Percentiles rank a stretch among this genome's conserved stretches.
Evolutionary conservation across 2,888 invertebrate genomes (phyloP).

Genomic region (Dermolepida albohirtum): DNA sequence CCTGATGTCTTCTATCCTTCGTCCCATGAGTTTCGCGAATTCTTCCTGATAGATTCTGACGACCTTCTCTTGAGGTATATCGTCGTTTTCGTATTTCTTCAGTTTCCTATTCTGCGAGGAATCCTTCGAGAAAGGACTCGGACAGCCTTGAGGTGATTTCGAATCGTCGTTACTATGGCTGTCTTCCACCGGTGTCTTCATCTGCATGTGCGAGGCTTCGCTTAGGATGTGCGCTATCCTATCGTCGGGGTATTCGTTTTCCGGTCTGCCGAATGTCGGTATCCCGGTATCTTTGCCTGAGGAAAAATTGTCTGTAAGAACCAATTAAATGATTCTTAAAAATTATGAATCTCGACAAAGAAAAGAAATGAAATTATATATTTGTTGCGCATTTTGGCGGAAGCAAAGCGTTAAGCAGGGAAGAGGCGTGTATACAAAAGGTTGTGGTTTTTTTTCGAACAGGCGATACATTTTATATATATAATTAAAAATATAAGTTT

Average conservation of each 20-base stretch:
- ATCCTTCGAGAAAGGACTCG: conserved; percentile 84
- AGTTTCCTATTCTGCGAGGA: conserved; percentile 79
- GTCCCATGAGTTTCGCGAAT: conserved; percentile 90
- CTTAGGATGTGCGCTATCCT: conserved; percentile 92
- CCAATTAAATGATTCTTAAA: conserved; percentile 45
- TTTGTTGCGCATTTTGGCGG: too few relatives aligned
- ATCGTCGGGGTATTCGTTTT: conserved; percentile 86
- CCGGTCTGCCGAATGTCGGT: conserved; percentile 81
- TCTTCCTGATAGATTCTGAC: conserved; percentile 96
- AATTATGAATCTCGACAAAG: conserved; percentile 31
- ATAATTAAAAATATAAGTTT: too few relatives aligned
- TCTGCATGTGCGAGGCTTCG: conserved; percentile 88
- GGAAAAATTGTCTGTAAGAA: conserved; percentile 66
- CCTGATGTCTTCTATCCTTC: conserved; percentile 79
- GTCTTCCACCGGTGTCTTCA: conserved; percentile 77
- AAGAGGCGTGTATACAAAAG: too few relatives aligned
- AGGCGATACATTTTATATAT: too few relatives aligned
- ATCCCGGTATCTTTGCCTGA: conserved; percentile 87
- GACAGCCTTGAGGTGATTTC: conserved; percentile 83
- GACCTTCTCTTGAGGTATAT: conserved; percentile 96
- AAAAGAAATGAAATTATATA: background rate
- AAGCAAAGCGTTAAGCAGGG: too few relatives aligned
- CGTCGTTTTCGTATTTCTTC: conserved; percentile 91
- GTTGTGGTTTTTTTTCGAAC: too few relatives aligned
- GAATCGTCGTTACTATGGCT: conserved; percentile 86